phyloP scores from a whole-genome alignment of 2,888 invertebrate genomes.

The Rhogogaster chlorosoma region DNA sequence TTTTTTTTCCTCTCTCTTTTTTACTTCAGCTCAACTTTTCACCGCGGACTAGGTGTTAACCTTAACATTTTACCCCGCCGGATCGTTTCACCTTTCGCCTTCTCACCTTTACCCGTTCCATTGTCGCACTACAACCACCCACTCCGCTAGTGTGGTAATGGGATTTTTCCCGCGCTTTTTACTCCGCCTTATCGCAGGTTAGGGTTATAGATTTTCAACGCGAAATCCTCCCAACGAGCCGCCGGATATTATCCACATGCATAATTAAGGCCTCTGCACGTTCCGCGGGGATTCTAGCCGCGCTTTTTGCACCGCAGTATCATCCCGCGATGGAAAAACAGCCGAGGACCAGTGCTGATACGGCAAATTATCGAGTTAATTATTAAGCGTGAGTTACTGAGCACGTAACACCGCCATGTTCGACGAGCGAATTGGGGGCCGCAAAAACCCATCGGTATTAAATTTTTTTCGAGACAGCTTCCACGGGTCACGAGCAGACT shows the following conservation, averaged over 20 bases:
- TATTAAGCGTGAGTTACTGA: no score
- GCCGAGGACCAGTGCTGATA: background rate
- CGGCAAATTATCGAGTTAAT: constrained; percentile 25
- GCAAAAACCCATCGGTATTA: background rate
- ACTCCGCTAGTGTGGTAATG: background rate
- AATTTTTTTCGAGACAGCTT: background rate
- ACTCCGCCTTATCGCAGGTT: background rate
- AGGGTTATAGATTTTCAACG: background rate
- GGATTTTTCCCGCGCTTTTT: constrained; percentile 7
- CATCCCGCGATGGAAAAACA: background rate
- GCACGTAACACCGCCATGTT: constrained; percentile 25
- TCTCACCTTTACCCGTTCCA: constrained; percentile 13
- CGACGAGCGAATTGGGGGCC: constrained; percentile 7
- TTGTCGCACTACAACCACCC: background rate
- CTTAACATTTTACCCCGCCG: background rate
- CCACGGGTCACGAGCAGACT: background rate
- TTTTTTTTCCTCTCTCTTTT: background rate
- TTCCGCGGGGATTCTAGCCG: background rate
- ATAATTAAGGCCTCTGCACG: constrained; percentile 14
- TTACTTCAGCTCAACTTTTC: background rate
- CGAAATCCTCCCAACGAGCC: background rate
- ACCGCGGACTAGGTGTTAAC: background rate
- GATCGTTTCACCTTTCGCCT: constrained; percentile 4
- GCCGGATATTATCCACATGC: background rate
- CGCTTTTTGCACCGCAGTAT: background rate